Conservation (phyloP, 2,888 invertebrate species). For the Neoaliturus tenellus region DNA sequence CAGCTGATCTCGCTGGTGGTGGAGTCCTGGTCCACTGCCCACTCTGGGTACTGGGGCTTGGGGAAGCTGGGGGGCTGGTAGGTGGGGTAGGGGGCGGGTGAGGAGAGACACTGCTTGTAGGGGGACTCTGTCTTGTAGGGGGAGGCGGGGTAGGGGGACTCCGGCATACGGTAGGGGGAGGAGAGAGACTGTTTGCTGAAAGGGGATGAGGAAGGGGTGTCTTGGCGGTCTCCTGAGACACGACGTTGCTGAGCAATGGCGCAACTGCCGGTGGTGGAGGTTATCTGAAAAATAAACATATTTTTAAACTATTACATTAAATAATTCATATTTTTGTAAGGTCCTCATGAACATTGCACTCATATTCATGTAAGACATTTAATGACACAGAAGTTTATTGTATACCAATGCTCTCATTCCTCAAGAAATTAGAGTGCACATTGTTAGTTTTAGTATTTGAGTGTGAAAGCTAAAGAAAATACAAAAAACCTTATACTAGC, state of each 20-base stretch:
- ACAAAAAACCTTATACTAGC: too few species aligned
- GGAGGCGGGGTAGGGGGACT: constrained; percentile 11
- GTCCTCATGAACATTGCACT: too few species aligned
- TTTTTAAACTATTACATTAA: too few species aligned
- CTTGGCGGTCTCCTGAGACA: constrained; percentile 57
- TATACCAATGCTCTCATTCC: too few species aligned
- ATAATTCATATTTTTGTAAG: too few species aligned
- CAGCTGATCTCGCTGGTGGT: constrained; percentile 48
- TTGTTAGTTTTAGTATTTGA: too few species aligned
- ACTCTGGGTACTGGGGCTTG: constrained; percentile 37
- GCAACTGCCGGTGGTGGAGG: constrained; percentile 68
- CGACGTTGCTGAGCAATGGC: constrained; percentile 67
- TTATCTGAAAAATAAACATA: constrained; percentile 65
- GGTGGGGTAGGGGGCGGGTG: constrained; percentile 2
- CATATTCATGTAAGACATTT: too few species aligned
- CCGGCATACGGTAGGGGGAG: constrained; percentile 22
- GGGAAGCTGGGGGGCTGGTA: constrained; percentile 27
- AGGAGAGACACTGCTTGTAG: constrained; percentile 12
- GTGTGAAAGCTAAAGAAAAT: too few species aligned
- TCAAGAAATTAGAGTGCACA: too few species aligned
- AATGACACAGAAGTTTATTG: too few species aligned
- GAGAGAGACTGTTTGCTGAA: constrained; percentile 10
- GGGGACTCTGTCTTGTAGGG: constrained; percentile 6
- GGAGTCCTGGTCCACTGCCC: constrained; percentile 56
- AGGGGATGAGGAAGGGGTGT: constrained; percentile 23